Percentiles rank a stretch among this genome's conserved stretches.
phyloP scores from a whole-genome alignment of 2,797 vertebrate species.

The Poecilia picta region DNA sequence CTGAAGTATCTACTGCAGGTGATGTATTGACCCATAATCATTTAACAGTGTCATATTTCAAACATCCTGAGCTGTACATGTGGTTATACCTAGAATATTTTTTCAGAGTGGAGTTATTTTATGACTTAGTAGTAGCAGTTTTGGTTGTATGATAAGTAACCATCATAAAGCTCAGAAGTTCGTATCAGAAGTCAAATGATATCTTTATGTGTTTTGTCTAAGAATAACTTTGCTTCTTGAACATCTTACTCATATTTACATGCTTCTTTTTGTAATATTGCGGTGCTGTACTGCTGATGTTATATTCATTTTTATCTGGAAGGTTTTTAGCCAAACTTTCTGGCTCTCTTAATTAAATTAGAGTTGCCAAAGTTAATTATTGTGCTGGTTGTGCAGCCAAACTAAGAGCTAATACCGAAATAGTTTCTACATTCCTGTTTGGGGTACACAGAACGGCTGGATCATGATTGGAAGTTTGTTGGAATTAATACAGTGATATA shows the following conservation, averaged over 20 bases:
- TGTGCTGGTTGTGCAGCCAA: not conserved
- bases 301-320: not conserved
- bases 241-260: not conserved
- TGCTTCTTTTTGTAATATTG: not conserved
- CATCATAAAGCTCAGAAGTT: no score
- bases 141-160: not conserved
- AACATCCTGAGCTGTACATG: not conserved
- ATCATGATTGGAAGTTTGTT: not conserved
- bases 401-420: not conserved
- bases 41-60: not conserved
- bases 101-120: not conserved
- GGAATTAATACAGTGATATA: not conserved
- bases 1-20: not conserved
- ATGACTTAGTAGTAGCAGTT: not conserved
- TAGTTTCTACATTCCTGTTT: not conserved
- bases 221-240: not conserved
- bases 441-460: not conserved
- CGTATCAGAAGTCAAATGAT: not conserved
- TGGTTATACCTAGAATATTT: not conserved
- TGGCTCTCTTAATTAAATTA: not conserved
- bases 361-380: not conserved
- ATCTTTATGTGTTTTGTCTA: not conserved
- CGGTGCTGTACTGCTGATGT: not conserved
- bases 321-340: not conserved
- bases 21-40: not conserved